These are phyloP conservation scores for Pomatorhinus ruficollis DNA, from an alignment of 2,113 vertebrate species.

Conservation along the genomic window DNA sequence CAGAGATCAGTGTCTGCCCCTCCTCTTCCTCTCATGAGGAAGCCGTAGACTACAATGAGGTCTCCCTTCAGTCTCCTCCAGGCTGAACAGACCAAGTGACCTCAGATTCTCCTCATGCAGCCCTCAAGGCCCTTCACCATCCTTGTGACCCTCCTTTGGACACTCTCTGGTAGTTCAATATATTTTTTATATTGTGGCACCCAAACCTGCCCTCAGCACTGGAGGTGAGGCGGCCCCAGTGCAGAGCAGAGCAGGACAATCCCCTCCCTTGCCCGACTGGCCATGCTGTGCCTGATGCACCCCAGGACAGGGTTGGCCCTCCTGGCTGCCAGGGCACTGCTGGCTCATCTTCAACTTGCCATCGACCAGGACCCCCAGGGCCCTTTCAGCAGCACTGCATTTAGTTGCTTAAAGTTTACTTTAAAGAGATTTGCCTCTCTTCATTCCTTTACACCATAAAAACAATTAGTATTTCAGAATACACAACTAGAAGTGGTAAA, in stretches of 20 bases:
- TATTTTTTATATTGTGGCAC: fast-evolving
- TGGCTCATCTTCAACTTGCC: fast-evolving
- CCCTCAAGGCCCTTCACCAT: background rate
- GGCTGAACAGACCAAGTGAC: background rate
- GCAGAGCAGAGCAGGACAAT: background rate
- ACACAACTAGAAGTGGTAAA: background rate
- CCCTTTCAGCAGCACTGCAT: background rate
- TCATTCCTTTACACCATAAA: background rate
- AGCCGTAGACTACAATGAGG: fast-evolving
- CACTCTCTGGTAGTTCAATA: background rate
- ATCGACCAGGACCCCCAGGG: fast-evolving
- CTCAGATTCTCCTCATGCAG: fast-evolving
- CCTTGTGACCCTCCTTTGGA: fast-evolving
- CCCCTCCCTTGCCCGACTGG: background rate
- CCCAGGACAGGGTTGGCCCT: fast-evolving
- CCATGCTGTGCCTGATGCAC: fast-evolving
- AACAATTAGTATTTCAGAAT: background rate
- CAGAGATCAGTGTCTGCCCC: background rate
- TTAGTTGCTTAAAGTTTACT: background rate
- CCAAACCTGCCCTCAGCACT: background rate
- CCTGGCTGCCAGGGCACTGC: background rate
- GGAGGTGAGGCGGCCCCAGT: fast-evolving
- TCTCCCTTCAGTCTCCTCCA: background rate
- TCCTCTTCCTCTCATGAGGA: background rate
- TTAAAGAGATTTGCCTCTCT: background rate